A percentile compares a stretch with the other conserved stretches of the same genome.
Evolutionary conservation across 2,797 vertebrate species (phyloP).

Genomic region (Glossophaga mutica): DNA sequence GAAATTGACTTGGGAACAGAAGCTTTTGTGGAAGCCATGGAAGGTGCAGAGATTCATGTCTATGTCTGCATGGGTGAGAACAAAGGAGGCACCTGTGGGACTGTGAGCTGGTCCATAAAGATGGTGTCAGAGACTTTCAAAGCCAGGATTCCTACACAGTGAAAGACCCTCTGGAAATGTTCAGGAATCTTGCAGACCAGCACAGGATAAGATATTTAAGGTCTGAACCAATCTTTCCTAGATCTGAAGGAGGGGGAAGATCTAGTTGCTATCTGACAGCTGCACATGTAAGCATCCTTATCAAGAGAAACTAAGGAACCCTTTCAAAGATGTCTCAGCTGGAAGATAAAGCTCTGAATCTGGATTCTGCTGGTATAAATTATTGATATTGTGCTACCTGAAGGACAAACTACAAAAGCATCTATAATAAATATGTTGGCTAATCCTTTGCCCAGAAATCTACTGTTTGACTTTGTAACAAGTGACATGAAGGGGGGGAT

Average conservation of each 20-base stretch:
- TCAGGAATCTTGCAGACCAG: background rate
- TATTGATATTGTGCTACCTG: background rate
- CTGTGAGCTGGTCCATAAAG: background rate
- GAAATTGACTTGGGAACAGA: background rate
- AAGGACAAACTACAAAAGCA: slow-evolving; percentile 37
- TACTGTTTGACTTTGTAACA: slow-evolving; percentile 36
- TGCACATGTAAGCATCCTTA: background rate
- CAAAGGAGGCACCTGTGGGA: background rate
- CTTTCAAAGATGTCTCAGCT: background rate
- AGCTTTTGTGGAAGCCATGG: background rate
- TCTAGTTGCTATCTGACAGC: background rate
- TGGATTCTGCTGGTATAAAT: background rate
- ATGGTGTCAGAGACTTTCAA: background rate
- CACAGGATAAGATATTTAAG: background rate
- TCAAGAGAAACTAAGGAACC: background rate
- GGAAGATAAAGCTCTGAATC: background rate
- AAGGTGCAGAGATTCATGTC: background rate
- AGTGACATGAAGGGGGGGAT: background rate
- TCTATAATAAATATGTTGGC: background rate
- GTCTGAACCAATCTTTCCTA: background rate
- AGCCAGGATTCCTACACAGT: background rate
- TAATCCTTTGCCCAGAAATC: slow-evolving; percentile 1
- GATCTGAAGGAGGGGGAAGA: background rate
- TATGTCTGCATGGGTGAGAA: background rate
- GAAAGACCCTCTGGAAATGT: background rate